A percentile compares a stretch with the other conserved stretches of the same genome.
Conservation (phyloP, 1,140 invertebrate genomes). For the Anadara kagoshimensis region DNA sequence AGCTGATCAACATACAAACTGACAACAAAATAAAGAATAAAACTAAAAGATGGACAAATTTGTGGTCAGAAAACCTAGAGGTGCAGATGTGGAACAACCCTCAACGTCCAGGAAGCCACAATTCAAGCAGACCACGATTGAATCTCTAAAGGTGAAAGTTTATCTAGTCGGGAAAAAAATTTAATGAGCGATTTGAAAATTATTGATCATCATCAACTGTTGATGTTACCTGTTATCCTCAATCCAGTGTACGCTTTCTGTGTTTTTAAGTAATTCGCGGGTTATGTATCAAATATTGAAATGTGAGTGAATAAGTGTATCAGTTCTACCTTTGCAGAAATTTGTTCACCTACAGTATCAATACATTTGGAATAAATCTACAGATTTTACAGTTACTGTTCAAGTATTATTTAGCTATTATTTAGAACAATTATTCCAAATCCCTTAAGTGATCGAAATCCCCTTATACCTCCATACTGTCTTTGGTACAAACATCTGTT, state of each 20-base stretch:
- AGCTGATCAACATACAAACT: background rate
- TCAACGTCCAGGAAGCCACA: background rate
- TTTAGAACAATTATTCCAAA: too few species aligned
- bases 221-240: background rate
- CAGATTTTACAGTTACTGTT: too few species aligned
- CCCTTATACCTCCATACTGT: too few species aligned
- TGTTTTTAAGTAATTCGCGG: background rate
- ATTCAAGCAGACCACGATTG: slow-evolving; percentile 49
- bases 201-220: background rate
- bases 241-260: background rate
- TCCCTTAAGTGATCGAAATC: too few species aligned
- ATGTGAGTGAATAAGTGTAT: background rate
- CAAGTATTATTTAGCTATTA: too few species aligned
- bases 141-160: slow-evolving; percentile 48
- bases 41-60: slow-evolving; percentile 49
- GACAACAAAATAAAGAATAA: background rate
- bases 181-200: background rate
- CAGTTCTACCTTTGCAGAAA: background rate
- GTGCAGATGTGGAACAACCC: background rate
- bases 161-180: too few species aligned
- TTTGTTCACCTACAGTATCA: too few species aligned
- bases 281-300: background rate
- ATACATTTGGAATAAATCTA: too few species aligned
- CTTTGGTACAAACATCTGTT: too few species aligned
- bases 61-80: slow-evolving; percentile 41